Conservation (phyloP, 64 coral and sea anemone species). For the Montipora efflorescens region DNA sequence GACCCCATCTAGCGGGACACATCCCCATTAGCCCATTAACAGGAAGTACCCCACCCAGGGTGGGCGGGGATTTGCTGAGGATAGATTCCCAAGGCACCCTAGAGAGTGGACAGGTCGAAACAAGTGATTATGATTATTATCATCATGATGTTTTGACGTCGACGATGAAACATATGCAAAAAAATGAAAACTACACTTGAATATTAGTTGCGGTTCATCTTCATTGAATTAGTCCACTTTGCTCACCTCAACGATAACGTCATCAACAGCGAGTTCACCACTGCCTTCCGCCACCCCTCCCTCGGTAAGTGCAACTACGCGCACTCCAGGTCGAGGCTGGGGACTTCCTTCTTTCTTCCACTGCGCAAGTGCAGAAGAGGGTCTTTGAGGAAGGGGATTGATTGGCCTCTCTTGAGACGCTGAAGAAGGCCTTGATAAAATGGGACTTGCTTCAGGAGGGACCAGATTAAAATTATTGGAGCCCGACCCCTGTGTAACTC, state of each 20-base stretch:
- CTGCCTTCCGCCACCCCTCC: conserved; percentile 62
- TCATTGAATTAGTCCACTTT: background rate
- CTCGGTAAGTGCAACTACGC: conserved; percentile 83
- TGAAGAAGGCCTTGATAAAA: conserved; percentile 53
- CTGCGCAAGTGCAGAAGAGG: conserved; percentile 69
- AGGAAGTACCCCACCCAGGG: too few relatives aligned
- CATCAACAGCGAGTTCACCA: conserved; percentile 51
- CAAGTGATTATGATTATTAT: too few relatives aligned
- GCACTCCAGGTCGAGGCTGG: conserved; percentile 72
- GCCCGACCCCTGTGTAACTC: background rate
- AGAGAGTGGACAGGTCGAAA: too few relatives aligned
- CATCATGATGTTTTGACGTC: too few relatives aligned
- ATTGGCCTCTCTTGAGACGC: conserved; percentile 7
- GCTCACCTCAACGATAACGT: conserved; percentile 92
- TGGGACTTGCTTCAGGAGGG: conserved; percentile 2
- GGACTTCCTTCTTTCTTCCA: conserved; percentile 67
- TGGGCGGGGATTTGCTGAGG: too few relatives aligned
- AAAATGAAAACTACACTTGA: too few relatives aligned
- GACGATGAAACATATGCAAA: too few relatives aligned
- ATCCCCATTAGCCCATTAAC: too few relatives aligned
- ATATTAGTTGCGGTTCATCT: background rate
- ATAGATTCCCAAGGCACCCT: too few relatives aligned
- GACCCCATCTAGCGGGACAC: too few relatives aligned
- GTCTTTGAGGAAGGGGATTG: conserved; percentile 9
- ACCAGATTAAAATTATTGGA: background rate